Conservation (phyloP, 1,140 invertebrate species). For the Xylocopa sonorina region DNA sequence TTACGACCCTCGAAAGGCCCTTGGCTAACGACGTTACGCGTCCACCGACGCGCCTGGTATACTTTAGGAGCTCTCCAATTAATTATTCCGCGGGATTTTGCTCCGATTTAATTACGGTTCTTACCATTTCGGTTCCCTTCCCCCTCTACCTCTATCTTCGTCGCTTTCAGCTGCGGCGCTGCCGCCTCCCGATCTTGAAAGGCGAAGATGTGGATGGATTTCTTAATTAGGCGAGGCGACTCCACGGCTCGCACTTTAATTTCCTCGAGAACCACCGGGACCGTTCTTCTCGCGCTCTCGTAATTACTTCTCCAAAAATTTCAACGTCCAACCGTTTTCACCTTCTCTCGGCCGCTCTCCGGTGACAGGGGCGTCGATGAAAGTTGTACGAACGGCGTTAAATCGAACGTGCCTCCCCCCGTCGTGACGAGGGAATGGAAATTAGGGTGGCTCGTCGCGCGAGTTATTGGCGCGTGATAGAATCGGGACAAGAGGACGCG, state of each 20-base stretch:
- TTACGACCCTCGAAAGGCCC: conserved; percentile 70
- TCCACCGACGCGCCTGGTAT: conserved; percentile 73
- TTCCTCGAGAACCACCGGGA: conserved; percentile 50
- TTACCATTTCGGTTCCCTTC: conserved; percentile 62
- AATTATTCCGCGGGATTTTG: conserved; percentile 78
- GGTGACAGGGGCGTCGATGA: conserved; percentile 4
- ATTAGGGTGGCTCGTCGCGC: conserved; percentile 29
- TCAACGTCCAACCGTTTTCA: too few relatives aligned
- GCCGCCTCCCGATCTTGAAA: conserved; percentile 58
- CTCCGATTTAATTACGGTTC: conserved; percentile 77
- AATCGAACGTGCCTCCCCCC: conserved; percentile 26
- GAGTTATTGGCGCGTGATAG: conserved; percentile 53
- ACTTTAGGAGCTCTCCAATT: conserved; percentile 74
- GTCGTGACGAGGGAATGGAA: conserved; percentile 30
- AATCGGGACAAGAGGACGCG: conserved; percentile 27
- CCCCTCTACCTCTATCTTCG: conserved; percentile 44
- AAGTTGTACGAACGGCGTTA: conserved; percentile 23
- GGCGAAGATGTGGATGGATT: conserved; percentile 65
- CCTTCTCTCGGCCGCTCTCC: background rate
- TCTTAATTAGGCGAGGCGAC: conserved; percentile 67
- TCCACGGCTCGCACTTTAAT: conserved; percentile 56
- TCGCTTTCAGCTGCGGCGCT: conserved; percentile 25
- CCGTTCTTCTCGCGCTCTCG: conserved; percentile 15
- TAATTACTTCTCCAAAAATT: conserved; percentile 54
- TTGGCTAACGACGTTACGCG: conserved; percentile 75